Base-by-base conservation (phyloP, 1,140 invertebrate species). In the Helicoverpa zea region DNA sequence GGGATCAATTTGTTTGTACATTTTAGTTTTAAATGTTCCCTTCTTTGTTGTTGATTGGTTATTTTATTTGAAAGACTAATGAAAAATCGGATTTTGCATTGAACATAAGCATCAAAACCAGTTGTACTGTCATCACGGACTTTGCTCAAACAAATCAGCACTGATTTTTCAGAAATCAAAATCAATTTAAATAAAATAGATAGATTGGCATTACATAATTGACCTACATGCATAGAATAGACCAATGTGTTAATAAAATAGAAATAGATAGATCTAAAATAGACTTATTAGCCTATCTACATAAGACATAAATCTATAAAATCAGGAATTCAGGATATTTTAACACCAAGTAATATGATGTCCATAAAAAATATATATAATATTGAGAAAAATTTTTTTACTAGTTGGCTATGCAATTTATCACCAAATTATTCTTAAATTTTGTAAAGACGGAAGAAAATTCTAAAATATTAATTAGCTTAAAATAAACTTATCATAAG, bases 1-100 rank as follows among this genome's bases (percentile, higher is more conserved):
- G 93, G 93, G 93, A 94, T 87, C 93, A 94, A 94, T 87, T 85
- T 84, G 84, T 87, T 92, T 89, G 77, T 87, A 85, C 81, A 84
- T 79, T 85, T 87, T 86, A 64, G 35, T 84, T 86, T 74, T 78
- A 59, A 63, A 63, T 23, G 47, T 59, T 58, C 23, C 63, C 51
- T 70, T 79, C 14, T 59, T 64, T 49, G 51, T 56, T 3, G 76
- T 54, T 52, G 10, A 54, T 74, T 77, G 10, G 75, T 77, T 63
- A 63, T 12, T 49, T 68, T 49, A 43, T 18, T 68, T 68, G 16
- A 49, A 23, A 68, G 64, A 47, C 43, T 68, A 68, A 18, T 49
- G 43, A 49, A 68, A 49, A 49, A 66, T 43, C 63, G n/a, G 30
- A 56, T 58, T 63, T 76, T 23, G 73, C 56, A 72, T 72, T 76